phyloP scores from a whole-genome alignment of 1,140 invertebrate genomes.

The Carposina sasakii region DNA sequence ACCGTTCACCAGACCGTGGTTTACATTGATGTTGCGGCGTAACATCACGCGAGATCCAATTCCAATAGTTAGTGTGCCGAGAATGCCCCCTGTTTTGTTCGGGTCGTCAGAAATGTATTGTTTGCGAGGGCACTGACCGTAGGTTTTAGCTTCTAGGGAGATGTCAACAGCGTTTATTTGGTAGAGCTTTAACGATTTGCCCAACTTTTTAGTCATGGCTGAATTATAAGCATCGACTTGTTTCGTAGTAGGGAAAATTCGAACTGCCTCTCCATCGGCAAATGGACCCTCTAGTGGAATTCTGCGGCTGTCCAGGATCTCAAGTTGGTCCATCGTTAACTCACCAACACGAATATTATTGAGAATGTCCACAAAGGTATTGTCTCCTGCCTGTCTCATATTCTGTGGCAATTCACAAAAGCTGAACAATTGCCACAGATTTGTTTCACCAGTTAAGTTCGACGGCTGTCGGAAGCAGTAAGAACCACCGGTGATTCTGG shows the following conservation, averaged over 20 bases:
- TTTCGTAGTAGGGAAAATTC: slow-evolving; percentile 13
- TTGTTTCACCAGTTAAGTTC: slow-evolving; percentile 32
- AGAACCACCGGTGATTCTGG: slow-evolving; percentile 29
- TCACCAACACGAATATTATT: slow-evolving; percentile 26
- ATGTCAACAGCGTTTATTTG: slow-evolving; percentile 14
- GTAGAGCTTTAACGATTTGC: neutral
- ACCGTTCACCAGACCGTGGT: slow-evolving; percentile 43
- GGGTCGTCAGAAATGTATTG: neutral
- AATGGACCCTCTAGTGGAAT: slow-evolving; percentile 10
- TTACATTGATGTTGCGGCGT: slow-evolving; percentile 35
- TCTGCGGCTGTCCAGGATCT: slow-evolving; percentile 8
- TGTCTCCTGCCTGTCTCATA: slow-evolving; percentile 34
- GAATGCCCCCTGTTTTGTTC: slow-evolving; percentile 20
- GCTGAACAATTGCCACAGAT: slow-evolving; percentile 43
- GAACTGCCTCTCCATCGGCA: slow-evolving; percentile 23
- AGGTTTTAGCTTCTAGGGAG: slow-evolving; percentile 14
- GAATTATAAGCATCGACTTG: slow-evolving; percentile 1
- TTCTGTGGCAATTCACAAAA: slow-evolving; percentile 48
- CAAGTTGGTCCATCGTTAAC: slow-evolving; percentile 10
- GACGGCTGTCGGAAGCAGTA: slow-evolving; percentile 37
- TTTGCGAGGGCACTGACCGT: neutral
- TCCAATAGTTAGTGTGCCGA: slow-evolving; percentile 24
- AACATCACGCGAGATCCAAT: slow-evolving; percentile 41
- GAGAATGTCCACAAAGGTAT: slow-evolving; percentile 28
- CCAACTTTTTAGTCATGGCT: neutral